Evolutionary conservation across 1,140 invertebrate species (phyloP).

Genomic region (Vollenhovia emeryi): DNA sequence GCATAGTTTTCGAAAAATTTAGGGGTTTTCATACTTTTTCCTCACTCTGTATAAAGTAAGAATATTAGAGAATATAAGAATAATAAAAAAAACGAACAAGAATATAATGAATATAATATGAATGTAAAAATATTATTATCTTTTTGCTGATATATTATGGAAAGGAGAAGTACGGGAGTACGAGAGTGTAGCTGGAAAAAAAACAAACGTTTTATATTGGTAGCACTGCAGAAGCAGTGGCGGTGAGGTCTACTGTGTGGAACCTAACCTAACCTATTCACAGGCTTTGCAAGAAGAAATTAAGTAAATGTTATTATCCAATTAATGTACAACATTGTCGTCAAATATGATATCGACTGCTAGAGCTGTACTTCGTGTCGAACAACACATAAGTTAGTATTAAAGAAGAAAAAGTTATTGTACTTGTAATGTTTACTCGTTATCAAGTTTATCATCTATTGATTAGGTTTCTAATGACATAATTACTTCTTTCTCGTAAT

Average conservation of each 20-base stretch:
- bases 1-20: too few relatives aligned
- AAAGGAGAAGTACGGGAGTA: background rate
- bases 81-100: too few relatives aligned
- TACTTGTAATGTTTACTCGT: background rate
- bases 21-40: background rate
- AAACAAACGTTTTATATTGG: background rate
- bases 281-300: background rate
- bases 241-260: too few relatives aligned
- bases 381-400: slow-evolving; percentile 50
- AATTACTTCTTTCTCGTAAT: background rate
- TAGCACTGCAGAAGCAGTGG: background rate
- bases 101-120: too few relatives aligned
- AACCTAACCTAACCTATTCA: background rate
- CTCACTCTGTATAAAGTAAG: background rate
- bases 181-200: background rate
- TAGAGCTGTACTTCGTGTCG: background rate
- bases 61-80: too few relatives aligned
- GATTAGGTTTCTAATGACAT: background rate
- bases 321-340: background rate
- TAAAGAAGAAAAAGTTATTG: background rate
- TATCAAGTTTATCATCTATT: background rate
- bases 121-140: too few relatives aligned
- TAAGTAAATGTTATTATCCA: background rate
- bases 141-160: too few relatives aligned
- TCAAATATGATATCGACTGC: slow-evolving; percentile 18